A percentile compares a stretch with the other conserved stretches of the same genome.
These are phyloP conservation scores for Amblyjoppa proteus DNA, from an alignment of 2,888 invertebrate species.

Conservation along the genomic window DNA sequence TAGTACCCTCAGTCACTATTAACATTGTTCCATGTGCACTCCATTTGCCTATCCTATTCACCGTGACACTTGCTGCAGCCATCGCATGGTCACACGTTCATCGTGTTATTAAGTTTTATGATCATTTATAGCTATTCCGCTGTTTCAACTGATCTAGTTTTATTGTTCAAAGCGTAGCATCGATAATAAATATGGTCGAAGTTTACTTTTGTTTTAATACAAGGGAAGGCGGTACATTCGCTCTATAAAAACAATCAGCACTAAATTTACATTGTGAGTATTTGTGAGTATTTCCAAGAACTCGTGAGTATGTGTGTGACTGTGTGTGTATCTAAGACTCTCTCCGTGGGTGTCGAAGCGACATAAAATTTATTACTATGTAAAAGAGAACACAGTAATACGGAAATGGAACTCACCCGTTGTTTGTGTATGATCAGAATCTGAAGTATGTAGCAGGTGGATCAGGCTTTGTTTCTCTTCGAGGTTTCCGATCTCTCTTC, in stretches of 20 bases:
- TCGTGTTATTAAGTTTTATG: constrained; percentile 46
- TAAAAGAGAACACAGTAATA: not conserved
- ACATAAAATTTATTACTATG: not conserved
- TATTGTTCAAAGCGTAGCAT: not conserved
- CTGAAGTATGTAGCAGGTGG: constrained; percentile 20
- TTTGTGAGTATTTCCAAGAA: not conserved
- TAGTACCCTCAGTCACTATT: constrained; percentile 17
- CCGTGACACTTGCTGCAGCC: constrained; percentile 16
- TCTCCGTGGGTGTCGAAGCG: not conserved
- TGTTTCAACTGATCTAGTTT: constrained; percentile 2
- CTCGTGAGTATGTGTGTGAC: not conserved
- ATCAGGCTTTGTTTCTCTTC: constrained; percentile 27
- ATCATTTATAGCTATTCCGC: constrained; percentile 28
- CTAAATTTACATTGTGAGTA: too few relatives aligned
- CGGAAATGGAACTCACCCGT: not conserved
- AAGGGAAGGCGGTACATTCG: not conserved
- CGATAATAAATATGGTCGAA: not conserved
- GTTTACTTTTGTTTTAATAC: not conserved
- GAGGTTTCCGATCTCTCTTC: constrained; percentile 16
- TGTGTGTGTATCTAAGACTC: not conserved
- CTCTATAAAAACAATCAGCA: not conserved
- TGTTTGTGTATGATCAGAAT: not conserved
- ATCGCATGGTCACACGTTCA: constrained; percentile 46
- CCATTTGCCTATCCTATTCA: constrained; percentile 31
- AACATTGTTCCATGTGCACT: constrained; percentile 18